Percentiles rank a stretch among this genome's conserved stretches.
Evolutionary conservation across 2,113 vertebrate species (phyloP).

Genomic region (Plecturocebus donacophilus): DNA sequence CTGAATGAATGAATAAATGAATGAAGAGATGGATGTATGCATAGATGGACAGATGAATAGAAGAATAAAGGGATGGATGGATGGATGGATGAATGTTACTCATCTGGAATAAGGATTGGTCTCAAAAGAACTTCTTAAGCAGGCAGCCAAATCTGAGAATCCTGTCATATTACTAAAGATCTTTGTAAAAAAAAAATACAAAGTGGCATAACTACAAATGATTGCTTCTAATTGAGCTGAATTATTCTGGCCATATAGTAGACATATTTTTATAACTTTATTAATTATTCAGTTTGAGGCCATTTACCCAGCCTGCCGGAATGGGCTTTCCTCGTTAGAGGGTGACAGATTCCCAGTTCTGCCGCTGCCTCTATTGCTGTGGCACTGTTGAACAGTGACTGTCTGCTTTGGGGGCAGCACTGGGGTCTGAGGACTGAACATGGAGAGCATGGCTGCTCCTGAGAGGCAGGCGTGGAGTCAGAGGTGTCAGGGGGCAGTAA

Average conservation of each 20-base stretch:
- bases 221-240: conserved; percentile 72
- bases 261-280: conserved; percentile 73
- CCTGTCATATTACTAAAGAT: conserved; percentile 44
- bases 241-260: conserved; percentile 71
- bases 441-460: no score
- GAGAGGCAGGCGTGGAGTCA: neutral
- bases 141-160: conserved; percentile 11
- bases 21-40: no score
- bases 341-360: conserved; percentile 25
- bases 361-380: neutral
- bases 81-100: neutral
- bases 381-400: neutral
- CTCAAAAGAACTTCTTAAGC: neutral
- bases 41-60: neutral
- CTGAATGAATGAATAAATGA: neutral
- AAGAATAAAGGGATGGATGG: neutral
- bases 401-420: neutral
- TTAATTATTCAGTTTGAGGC: conserved; percentile 75
- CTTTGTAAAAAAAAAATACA: conserved; percentile 40
- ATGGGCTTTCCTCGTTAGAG: conserved; percentile 58
- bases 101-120: neutral
- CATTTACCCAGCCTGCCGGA: conserved; percentile 61
- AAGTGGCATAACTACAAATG: conserved; percentile 62
- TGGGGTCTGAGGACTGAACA: neutral
- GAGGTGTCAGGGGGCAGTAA: neutral